Base-by-base conservation (phyloP, 2,888 invertebrate genomes). In the Agelastica alni region DNA sequence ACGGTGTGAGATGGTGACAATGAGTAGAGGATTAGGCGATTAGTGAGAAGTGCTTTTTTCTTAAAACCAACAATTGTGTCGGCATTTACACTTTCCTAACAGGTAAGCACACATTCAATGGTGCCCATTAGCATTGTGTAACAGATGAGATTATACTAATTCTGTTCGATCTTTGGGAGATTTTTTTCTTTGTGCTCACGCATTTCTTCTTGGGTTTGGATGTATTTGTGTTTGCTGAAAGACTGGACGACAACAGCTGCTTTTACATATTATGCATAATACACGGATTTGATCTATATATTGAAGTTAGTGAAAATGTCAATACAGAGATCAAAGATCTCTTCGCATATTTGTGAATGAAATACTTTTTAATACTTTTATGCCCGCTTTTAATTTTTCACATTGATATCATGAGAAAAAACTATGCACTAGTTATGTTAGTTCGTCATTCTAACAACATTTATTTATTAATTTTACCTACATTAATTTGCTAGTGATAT, bases 51-150 rank as follows among this genome's bases (percentile, higher is more conserved):
- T 59, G 60, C 53, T 49, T 39, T 39, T 39, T 53, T 53, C 53
- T 53, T 18, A 20, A 49, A 51, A 42, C 46, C 59, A 53, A 53
- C 58, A 58, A 59, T 58, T 66, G 66, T 64, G 67, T 65, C 67
- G 66, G 66, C 61, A 65, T 64, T 68, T 62, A 66, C 62, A 51
- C 46, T 43, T 51, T 41, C 51, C 48, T 31, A 47, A 34, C 56
- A 43, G 51, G 41, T 51, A 51, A 46, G 51, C 46, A 47, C 43
- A 45, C 46, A 53, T 56, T 56, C 45, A 48, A 45, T 44, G 10
- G 10, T 36, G 41, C 34, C 53, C 60, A 58, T 58, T 60, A 60
- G 58, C 43, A 60, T 60, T 60, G 58, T 60, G 51, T 58, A 54
- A 56, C 54, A 60, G 53, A 60, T 58, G 60, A 52, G 58, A 60